Conservation (phyloP, 1,140 invertebrate genomes). For the Diprion similis region DNA sequence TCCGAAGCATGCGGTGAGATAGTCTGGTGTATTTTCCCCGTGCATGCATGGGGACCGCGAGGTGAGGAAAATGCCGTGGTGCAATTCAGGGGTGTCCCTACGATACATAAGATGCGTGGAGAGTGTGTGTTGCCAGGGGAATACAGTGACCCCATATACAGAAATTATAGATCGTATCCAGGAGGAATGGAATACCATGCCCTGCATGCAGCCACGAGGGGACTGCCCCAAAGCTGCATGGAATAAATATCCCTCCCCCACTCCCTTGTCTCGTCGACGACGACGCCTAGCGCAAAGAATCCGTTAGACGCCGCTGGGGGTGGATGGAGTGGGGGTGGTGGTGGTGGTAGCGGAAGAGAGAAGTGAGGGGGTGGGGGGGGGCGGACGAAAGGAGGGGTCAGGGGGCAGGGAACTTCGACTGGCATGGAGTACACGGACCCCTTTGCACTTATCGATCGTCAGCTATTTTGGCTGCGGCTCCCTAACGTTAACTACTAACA, state of each 20-base stretch:
- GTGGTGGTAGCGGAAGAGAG: neutral
- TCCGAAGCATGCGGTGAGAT: too few relatives aligned
- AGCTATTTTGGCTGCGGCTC: neutral
- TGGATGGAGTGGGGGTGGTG: neutral
- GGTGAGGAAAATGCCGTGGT: neutral
- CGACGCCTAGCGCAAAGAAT: neutral
- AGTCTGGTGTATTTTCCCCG: too few relatives aligned
- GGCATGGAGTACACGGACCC: slow-evolving; percentile 22
- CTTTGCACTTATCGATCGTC: slow-evolving; percentile 26
- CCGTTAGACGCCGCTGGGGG: neutral
- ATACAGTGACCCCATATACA: slow-evolving; percentile 36
- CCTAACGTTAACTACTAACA: neutral
- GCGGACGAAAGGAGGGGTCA: neutral
- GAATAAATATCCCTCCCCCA: slow-evolving; percentile 38
- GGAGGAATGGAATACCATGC: slow-evolving; percentile 10
- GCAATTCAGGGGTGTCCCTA: neutral
- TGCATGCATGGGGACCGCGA: neutral
- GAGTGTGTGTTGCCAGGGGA: slow-evolving; percentile 32
- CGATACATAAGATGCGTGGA: neutral
- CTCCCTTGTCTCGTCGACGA: neutral
- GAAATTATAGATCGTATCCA: slow-evolving; percentile 24
- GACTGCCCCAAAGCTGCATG: slow-evolving; percentile 32
- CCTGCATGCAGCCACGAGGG: slow-evolving; percentile 26
- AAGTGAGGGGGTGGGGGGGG: neutral
- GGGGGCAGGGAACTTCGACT: slow-evolving; percentile 39